These are phyloP conservation scores for Chrysolina oricalcia DNA, from an alignment of 2,888 invertebrate species.

Conservation along the genomic window DNA sequence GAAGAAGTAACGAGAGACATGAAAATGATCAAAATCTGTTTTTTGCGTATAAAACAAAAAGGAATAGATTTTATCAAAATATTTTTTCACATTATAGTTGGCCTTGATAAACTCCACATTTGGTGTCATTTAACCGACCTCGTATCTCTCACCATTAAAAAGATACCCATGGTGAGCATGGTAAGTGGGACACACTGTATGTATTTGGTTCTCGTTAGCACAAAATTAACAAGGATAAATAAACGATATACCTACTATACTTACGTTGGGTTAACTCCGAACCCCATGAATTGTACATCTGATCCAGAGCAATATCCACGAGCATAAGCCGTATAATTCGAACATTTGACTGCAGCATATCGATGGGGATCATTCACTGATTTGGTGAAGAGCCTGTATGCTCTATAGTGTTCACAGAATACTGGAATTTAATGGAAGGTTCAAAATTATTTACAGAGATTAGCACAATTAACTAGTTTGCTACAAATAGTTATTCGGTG, in stretches of 20 bases:
- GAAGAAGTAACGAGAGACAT: no score
- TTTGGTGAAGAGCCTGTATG: slow-evolving; percentile 35
- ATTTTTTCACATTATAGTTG: no score
- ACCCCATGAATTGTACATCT: slow-evolving; percentile 6
- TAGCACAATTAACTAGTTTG: no score
- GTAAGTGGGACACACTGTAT: no score
- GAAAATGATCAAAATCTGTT: no score
- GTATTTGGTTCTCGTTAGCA: neutral
- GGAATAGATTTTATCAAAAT: no score
- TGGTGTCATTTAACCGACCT: no score
- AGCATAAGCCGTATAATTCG: slow-evolving; percentile 20
- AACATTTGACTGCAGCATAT: slow-evolving; percentile 30
- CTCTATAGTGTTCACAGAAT: slow-evolving; percentile 39
- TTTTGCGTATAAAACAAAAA: no score
- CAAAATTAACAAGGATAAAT: neutral
- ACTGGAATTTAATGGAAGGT: slow-evolving; percentile 31
- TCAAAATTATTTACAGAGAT: neutral
- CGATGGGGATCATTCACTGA: slow-evolving; percentile 33
- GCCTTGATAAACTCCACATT: no score
- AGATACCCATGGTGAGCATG: no score
- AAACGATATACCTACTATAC: neutral
- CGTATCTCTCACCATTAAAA: no score
- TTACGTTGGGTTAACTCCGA: slow-evolving; percentile 9
- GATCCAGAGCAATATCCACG: slow-evolving; percentile 12
- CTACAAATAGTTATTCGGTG: no score